Base-by-base conservation (phyloP, 2,113 vertebrate genomes). In the Pseudorectes ferrugineus region DNA sequence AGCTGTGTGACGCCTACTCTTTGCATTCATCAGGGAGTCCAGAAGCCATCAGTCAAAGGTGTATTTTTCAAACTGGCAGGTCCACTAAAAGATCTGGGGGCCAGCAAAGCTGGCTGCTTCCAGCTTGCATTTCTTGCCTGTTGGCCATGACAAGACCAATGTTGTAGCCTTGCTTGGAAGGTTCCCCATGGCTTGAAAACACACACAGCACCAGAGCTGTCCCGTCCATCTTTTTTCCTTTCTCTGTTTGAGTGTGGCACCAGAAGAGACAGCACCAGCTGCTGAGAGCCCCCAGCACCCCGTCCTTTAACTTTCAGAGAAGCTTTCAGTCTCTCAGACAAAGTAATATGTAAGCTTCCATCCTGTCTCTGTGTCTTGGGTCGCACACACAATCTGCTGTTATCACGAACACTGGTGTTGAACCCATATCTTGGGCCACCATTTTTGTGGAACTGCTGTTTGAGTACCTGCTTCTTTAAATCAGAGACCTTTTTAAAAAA, bases 351-450 rank as follows among this genome's bases (percentile, higher is more conserved):
- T 52, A 31, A 12, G 10, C 18, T 84, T 92, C 49, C 23, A 14
- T 57, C 13, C 19, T 73, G 43, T 48, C 26, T 46, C 29, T 3
- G 1, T 72, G 52, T 63, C 48, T 82, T 5, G 4, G 68, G 75
- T 84, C 59, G 46, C 48, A 42, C 35, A 17, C 36, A 40, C 2
- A 67, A 3, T 45, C 73, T 46, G 36, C 21, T 49, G 0, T 81
- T 86, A 36, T 17, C 61, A 58, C 20, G 61, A 62, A 22, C 6
- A 25, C n/a, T 1, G 0, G 6, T 74, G 25, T 40, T 74, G 42
- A 74, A 67, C 29, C 3, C 42, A n/a, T 40, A 16, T 52, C 25
- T 58, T 1, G 5, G 6, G 22, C 49, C 19, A 13, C 5, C 0
- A 1, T 79, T 57, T 58, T 63, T 62, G 43, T 67, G 61, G 43